Evolutionary conservation across 2,113 vertebrate genomes (phyloP).

Genomic region (Apteryx mantelli): DNA sequence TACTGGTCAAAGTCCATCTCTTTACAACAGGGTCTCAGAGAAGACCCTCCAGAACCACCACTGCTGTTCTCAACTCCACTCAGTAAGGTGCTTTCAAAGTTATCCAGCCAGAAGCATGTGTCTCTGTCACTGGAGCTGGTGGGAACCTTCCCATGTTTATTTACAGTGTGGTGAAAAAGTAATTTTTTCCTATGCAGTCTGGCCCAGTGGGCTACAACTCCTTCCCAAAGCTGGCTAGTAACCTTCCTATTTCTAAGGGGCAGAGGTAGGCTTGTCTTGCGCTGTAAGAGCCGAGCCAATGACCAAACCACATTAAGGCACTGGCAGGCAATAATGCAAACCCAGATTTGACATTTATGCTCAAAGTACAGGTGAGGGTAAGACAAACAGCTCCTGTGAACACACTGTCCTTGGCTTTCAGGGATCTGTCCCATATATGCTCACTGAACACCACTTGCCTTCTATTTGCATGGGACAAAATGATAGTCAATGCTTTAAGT

Average conservation of each 20-base stretch:
- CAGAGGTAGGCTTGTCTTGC: rapidly evolving
- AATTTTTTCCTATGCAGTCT: neutral
- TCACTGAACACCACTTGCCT: neutral
- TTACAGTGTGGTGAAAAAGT: neutral
- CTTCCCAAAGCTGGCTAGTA: neutral
- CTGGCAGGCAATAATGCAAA: neutral
- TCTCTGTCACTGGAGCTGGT: neutral
- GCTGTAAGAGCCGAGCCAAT: neutral
- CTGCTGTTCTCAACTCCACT: neutral
- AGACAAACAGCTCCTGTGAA: neutral
- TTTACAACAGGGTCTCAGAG: neutral
- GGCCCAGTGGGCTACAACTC: neutral
- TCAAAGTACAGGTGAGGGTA: neutral
- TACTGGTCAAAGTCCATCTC: neutral
- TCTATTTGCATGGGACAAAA: neutral
- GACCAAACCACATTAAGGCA: neutral
- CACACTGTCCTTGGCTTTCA: neutral
- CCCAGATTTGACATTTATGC: neutral
- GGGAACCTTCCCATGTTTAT: neutral
- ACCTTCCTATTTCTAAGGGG: neutral
- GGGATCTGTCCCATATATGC: neutral
- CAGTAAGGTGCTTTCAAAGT: neutral
- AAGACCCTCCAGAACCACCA: neutral
- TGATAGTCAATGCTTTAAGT: neutral
- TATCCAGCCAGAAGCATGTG: neutral